Evolutionary conservation across 2,797 vertebrate genomes (phyloP).

Genomic region (Lepus townsendii): DNA sequence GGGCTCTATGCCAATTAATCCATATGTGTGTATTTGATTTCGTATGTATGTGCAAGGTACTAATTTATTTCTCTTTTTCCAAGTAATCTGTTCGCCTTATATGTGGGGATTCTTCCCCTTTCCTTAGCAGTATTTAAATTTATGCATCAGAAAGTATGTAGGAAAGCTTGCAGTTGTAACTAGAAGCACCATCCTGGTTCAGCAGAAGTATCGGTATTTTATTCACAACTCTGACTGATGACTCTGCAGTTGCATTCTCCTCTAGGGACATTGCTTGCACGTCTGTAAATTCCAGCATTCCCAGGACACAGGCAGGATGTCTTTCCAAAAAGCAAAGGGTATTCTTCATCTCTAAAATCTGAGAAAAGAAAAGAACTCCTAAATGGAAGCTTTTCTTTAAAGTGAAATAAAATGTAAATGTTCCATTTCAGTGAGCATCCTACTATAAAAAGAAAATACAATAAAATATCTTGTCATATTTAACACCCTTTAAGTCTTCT

Average conservation of each 20-base stretch:
- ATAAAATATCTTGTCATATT: background rate
- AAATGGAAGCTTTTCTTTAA: background rate
- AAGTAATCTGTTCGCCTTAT: background rate
- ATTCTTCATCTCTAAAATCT: conserved; percentile 16
- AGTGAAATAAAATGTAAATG: background rate
- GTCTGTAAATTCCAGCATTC: background rate
- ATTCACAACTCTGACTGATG: background rate
- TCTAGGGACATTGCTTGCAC: background rate
- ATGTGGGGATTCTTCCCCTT: background rate
- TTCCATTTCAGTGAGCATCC: background rate
- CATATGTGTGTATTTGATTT: background rate
- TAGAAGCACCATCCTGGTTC: background rate
- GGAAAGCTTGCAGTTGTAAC: background rate
- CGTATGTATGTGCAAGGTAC: background rate
- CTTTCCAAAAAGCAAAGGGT: background rate
- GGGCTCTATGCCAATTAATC: background rate
- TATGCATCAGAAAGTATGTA: background rate
- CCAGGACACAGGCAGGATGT: background rate
- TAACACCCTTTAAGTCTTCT: background rate
- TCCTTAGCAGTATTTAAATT: background rate
- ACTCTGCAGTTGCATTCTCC: background rate
- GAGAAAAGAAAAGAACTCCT: background rate
- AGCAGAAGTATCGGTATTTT: background rate
- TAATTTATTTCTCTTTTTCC: background rate
- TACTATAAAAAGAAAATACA: background rate